Base-by-base conservation (phyloP, 1,140 invertebrate genomes). In the Neocloeon triangulifer region DNA sequence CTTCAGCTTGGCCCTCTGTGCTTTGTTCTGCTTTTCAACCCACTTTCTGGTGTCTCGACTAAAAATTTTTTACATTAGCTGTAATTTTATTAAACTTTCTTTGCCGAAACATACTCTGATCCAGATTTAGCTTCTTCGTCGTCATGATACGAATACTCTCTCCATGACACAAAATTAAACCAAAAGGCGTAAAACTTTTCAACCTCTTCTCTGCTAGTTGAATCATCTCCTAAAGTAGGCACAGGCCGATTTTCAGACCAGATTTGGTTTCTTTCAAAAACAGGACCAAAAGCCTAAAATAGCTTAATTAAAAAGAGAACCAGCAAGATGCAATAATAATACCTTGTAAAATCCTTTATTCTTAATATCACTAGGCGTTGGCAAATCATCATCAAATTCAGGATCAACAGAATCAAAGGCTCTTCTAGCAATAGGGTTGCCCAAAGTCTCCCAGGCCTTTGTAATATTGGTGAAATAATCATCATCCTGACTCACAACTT, bases 391-490 rank as follows among this genome's bases (percentile, higher is more conserved):
- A 50, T 92, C 86, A 53, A 97, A 92, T 39, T 73, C 64, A 4
- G 86, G 85, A 59, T 98, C 94, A 34, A 97, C 73, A 17, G 88
- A 94, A 58, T 99, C 94, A 55, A 81, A 99, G 1, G 89, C 77
- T 38, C 76, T 61, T 39, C 91, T 62, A 45, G 79, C 86, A 4
- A 62, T 49, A 9, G 74, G 62, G 43, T 73, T 84, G 1, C 88
- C 81, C 36, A 89, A 59, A 18, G 72, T 82, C 58, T 94, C 86
- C 65, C 79, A 86, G 10, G 91, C 91, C 62, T 86, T 88, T n/a
- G 91, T 96, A 44, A 99, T 97, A 50, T 91, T 96, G 0, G 89
- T 88, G 51, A 96, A 99, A 56, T 97, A 96, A 58, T 96, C 91
- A 46, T 89, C 77, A 41, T 88, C 82, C 2, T 67, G 59, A 37